These are phyloP conservation scores for Hydra vulgaris DNA, from an alignment of 30 jellyfish, hydroid and myxozoan species.

Conservation along the genomic window DNA sequence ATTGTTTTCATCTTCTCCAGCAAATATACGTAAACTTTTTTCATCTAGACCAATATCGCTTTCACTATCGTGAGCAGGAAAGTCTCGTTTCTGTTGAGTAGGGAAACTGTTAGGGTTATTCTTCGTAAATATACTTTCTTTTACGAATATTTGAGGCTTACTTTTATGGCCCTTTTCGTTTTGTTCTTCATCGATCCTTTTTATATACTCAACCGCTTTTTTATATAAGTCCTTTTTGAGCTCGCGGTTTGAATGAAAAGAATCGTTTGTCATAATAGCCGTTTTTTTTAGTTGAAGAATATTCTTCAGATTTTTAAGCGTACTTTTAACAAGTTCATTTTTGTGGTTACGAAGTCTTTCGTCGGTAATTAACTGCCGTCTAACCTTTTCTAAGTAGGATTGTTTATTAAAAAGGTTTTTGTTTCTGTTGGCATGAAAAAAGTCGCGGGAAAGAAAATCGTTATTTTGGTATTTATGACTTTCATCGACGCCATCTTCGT, in stretches of 20 bases:
- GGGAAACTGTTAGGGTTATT: neutral
- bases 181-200: neutral
- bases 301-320: neutral
- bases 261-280: neutral
- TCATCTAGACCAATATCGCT: slow-evolving; percentile 5
- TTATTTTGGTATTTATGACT: neutral
- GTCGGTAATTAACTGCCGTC: neutral
- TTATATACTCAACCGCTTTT: neutral
- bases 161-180: neutral
- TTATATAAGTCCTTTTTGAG: neutral
- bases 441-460: neutral
- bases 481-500: neutral
- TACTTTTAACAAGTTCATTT: neutral
- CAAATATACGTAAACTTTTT: slow-evolving; percentile 1
- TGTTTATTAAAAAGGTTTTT: neutral
- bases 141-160: no score
- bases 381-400: neutral
- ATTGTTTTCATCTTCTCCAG: slow-evolving; percentile 15
- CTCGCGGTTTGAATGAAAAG: neutral
- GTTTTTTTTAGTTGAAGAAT: neutral
- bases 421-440: neutral
- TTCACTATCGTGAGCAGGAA: slow-evolving; percentile 4
- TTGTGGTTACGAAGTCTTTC: neutral
- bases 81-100: slow-evolving; percentile 16
- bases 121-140: no score